A percentile compares a stretch with the other conserved stretches of the same genome.
Evolutionary conservation across 2,888 invertebrate species (phyloP).

Genomic region (Caenorhabditis sp.): DNA sequence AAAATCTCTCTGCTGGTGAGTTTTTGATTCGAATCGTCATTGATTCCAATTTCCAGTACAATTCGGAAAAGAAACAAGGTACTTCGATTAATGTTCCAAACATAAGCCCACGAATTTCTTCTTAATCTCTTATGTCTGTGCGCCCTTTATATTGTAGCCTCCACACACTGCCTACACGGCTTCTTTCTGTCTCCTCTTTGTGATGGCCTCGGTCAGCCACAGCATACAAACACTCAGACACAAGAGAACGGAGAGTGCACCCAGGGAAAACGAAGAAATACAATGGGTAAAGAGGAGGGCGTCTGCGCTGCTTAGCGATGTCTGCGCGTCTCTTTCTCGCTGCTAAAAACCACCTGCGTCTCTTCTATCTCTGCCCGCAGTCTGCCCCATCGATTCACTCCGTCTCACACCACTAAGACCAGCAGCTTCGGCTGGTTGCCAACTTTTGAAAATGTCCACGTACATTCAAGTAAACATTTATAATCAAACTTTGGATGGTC

Average conservation of each 20-base stretch:
- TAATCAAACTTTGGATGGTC: constrained; percentile 31
- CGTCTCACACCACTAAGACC: not conserved
- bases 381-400: not conserved
- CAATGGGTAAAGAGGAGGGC: not conserved
- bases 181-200: no score
- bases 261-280: not conserved
- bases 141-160: no score
- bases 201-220: not conserved
- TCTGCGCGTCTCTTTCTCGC: constrained; percentile 20
- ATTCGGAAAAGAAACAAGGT: no score
- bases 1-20: no score
- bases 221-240: not conserved
- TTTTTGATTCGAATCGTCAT: no score
- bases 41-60: no score
- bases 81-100: no score
- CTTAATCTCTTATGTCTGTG: no score
- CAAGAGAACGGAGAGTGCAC: not conserved
- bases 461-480: constrained; percentile 62
- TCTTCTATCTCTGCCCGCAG: not conserved
- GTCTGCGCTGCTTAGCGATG: constrained; percentile 31
- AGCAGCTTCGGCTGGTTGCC: not conserved
- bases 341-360: constrained; percentile 1
- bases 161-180: no score
- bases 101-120: no score
- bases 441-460: constrained; percentile 21